Base-by-base conservation (phyloP, 2,113 vertebrate species). In the Grus americana region DNA sequence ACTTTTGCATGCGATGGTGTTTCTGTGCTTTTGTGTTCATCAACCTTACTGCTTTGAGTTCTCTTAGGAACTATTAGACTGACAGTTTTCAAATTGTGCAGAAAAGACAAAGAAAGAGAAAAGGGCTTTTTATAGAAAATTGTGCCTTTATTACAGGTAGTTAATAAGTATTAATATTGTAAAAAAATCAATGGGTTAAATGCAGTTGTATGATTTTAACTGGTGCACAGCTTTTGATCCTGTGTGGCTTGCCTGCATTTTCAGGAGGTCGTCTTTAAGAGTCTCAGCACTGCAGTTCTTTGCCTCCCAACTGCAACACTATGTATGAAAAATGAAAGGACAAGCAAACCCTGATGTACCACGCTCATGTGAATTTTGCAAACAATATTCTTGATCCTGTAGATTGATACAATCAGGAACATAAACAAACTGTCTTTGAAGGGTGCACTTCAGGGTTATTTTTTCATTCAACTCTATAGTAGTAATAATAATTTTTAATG, bases 21-120 rank as follows among this genome's bases (percentile, higher is more conserved):
- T 95, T 86, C 93, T 82, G 4, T 87, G 96, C 96, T 96, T 97
- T 95, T 97, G 97, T 97, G 96, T 91, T 97, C 95, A 1, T 92
- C 96, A 90, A 27, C 96, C 92, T 92, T 80, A 15, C 92, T 73
- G 94, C 95, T 93, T 74, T 65, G 95, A 90, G 96, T 96, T 97
- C 96, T 97, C 96, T 89, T 91, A 97, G 97, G 96, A 96, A 97
- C 97, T 95, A 76, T 97, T 94, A 94, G 44, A 76, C 91, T 95
- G 97, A 96, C 83, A 90, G 93, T 90, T 95, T 96, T 95, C 80
- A 95, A 90, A 96, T 89, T 93, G 68, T 93, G 76, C 86, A 88
- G 95, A 80, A 91, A 96, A 97, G 92, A 92, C 95, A 94, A 97
- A 96, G 93, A 85, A 92, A 96, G 94, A 76, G 73, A 91, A 95